A percentile compares a stretch with the other conserved stretches of the same genome.
Conservation (phyloP, 2,113 vertebrate genomes). For the Phaethornis superciliosus region DNA sequence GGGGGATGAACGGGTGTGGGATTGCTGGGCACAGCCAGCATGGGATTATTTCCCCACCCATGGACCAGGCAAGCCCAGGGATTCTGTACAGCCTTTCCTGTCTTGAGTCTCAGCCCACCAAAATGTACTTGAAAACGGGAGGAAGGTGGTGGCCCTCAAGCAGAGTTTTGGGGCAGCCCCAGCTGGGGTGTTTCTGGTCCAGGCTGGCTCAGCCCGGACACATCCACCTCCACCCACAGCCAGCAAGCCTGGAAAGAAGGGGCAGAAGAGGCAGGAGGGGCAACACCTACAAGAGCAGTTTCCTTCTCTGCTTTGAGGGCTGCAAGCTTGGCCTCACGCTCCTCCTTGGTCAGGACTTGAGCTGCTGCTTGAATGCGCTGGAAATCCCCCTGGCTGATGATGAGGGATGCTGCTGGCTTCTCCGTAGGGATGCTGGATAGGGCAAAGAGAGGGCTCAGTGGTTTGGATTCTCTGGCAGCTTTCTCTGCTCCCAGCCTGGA, state of each 20-base stretch:
- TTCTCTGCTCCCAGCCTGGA: neutral
- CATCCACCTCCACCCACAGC: neutral
- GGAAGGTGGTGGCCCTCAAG: neutral
- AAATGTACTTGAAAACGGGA: fast-evolving
- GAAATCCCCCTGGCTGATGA: slow-evolving; percentile 77
- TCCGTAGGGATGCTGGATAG: slow-evolving; percentile 75
- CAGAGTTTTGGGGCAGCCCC: neutral
- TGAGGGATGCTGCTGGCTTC: slow-evolving; percentile 77
- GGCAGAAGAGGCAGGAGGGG: too few relatives aligned
- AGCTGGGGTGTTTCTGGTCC: too few relatives aligned
- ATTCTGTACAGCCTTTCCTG: neutral
- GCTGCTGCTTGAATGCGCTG: slow-evolving; percentile 75
- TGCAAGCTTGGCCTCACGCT: slow-evolving; percentile 63
- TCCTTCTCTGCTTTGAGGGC: slow-evolving; percentile 70
- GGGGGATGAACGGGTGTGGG: too few relatives aligned
- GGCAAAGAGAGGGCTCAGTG: neutral
- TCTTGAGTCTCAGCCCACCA: too few relatives aligned
- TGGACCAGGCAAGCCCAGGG: neutral
- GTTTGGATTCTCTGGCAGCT: fast-evolving
- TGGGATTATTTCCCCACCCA: neutral
- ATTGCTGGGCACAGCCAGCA: neutral
- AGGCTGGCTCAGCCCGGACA: neutral
- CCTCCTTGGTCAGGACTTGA: slow-evolving; percentile 67
- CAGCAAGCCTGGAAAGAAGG: neutral
- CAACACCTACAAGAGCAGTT: slow-evolving; percentile 62